phyloP scores from a whole-genome alignment of 2,888 invertebrate species.

The Thelaira solivaga region DNA sequence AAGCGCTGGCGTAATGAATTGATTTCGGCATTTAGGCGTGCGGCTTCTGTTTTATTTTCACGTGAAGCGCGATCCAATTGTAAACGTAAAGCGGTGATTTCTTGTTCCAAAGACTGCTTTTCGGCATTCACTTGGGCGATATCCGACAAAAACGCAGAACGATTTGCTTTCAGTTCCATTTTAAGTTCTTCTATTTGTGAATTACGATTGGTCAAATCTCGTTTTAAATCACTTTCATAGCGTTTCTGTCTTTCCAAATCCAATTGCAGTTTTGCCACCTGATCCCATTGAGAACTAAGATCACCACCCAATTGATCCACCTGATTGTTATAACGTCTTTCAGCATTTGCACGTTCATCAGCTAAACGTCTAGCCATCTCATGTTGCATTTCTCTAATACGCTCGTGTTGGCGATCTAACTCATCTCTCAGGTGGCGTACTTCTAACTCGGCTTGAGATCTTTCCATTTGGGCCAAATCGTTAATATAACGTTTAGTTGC shows the following conservation, averaged over 20 bases:
- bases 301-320: conserved; percentile 89
- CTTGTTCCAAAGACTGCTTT: conserved; percentile 88
- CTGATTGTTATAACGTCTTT: conserved; percentile 84
- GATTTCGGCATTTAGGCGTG: conserved; percentile 86
- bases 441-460: conserved; percentile 86
- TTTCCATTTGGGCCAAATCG: conserved; percentile 87
- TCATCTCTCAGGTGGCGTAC: conserved; percentile 87
- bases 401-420: conserved; percentile 85
- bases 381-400: conserved; percentile 85
- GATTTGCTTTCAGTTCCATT: conserved; percentile 87
- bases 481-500: conserved; percentile 83
- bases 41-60: conserved; percentile 86
- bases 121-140: conserved; percentile 86
- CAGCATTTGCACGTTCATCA: conserved; percentile 85
- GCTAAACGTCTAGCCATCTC: conserved; percentile 85
- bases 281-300: conserved; percentile 88
- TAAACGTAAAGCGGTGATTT: conserved; percentile 84
- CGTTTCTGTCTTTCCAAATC: conserved; percentile 88
- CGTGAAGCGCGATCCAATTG: conserved; percentile 85
- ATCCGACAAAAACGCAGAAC: conserved; percentile 84
- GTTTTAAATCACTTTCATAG: conserved; percentile 85
- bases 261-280: conserved; percentile 85
- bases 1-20: conserved; percentile 83
- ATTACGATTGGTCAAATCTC: conserved; percentile 87
- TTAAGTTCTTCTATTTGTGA: conserved; percentile 87